Conservation (phyloP, 2,113 vertebrate genomes). For the Hydrochoerus hydrochaeris region DNA sequence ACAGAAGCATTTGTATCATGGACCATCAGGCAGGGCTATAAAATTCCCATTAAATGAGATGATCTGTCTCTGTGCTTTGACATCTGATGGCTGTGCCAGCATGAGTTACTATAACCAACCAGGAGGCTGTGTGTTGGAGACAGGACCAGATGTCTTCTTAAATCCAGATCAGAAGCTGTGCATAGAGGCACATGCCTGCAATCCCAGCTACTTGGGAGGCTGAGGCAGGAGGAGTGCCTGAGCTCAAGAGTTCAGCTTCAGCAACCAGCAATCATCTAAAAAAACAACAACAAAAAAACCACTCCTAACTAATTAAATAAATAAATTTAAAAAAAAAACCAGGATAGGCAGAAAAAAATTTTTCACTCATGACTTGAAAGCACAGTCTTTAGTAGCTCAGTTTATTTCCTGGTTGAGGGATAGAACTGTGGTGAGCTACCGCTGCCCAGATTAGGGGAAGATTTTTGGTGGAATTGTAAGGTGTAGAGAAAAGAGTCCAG, state of each 20-base stretch:
- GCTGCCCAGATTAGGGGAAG: background rate
- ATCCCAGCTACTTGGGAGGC: background rate
- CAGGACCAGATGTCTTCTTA: background rate
- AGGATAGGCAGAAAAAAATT: too few relatives aligned
- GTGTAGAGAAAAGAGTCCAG: background rate
- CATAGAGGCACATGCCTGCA: background rate
- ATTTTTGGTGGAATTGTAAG: background rate
- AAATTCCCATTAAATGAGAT: background rate
- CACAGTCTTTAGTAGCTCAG: background rate
- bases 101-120: background rate
- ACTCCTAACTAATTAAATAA: too few relatives aligned
- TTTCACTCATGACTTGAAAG: background rate
- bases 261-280: too few relatives aligned
- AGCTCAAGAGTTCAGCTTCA: background rate
- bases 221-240: background rate
- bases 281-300: too few relatives aligned
- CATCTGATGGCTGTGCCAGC: background rate
- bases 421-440: background rate
- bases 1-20: fast-evolving
- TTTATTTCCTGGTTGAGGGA: background rate
- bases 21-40: too few relatives aligned
- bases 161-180: background rate
- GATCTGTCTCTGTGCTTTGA: background rate
- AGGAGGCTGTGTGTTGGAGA: background rate
- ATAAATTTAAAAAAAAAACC: too few relatives aligned